These are phyloP conservation scores for Pituophis catenifer DNA, from an alignment of 2,113 vertebrate genomes.

Conservation along the genomic window DNA sequence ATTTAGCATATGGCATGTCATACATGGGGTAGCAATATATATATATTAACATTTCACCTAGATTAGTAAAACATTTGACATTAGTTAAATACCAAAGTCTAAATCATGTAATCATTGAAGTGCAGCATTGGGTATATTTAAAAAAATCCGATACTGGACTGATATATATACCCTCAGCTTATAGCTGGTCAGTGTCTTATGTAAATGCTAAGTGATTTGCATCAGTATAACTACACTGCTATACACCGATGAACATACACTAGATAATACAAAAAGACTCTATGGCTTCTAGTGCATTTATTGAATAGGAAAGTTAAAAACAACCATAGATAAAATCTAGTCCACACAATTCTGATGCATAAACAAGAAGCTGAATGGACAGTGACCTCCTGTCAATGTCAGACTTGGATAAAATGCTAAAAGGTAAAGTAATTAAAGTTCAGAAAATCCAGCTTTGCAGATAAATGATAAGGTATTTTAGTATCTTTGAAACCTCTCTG, in stretches of 20 bases:
- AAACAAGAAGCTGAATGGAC: not conserved
- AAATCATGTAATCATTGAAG: no score
- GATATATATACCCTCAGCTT: not conserved
- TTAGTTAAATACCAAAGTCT: not conserved
- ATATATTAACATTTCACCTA: not conserved
- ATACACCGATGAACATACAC: not conserved
- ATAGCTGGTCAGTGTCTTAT: not conserved
- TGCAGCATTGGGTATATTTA: no score
- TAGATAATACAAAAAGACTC: not conserved
- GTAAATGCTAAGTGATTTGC: not conserved
- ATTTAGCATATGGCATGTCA: not conserved
- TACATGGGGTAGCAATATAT: not conserved
- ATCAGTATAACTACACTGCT: not conserved
- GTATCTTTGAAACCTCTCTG: not conserved
- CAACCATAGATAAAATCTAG: not conserved
- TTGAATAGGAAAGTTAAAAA: not conserved
- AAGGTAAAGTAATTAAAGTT: not conserved
- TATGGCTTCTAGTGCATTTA: not conserved
- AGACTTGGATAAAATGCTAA: not conserved
- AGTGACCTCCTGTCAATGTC: not conserved
- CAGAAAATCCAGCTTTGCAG: not conserved
- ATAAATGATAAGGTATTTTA: not conserved
- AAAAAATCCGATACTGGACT: not conserved
- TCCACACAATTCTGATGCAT: not conserved
- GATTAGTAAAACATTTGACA: not conserved